These are phyloP conservation scores for Lagopus leucura DNA, from an alignment of 2,113 vertebrate genomes.

Conservation along the genomic window DNA sequence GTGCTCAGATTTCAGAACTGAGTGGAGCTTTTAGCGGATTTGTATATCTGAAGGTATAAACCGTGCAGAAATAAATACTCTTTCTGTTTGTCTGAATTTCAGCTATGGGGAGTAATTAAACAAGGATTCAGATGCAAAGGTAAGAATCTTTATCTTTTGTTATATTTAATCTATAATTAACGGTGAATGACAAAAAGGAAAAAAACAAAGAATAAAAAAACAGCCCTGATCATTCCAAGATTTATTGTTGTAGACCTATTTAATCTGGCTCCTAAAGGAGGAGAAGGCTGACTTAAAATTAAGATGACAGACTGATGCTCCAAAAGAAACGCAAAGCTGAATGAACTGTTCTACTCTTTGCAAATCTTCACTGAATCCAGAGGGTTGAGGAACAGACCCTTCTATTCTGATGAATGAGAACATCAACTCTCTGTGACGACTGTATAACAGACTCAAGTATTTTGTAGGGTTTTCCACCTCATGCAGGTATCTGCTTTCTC, in stretches of 20 bases:
- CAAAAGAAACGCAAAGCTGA: neutral
- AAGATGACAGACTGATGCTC: neutral
- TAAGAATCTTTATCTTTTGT: slow-evolving; percentile 58
- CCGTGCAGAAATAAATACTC: neutral
- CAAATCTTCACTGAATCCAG: neutral
- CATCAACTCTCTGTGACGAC: neutral
- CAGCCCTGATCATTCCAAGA: neutral
- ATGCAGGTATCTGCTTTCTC: neutral
- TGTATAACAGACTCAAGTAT: neutral
- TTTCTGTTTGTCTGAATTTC: slow-evolving; percentile 46
- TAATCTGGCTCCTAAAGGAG: neutral
- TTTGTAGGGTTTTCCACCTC: neutral
- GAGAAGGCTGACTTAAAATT: neutral
- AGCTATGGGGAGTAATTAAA: slow-evolving; percentile 98
- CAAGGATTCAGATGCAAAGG: slow-evolving; percentile 96
- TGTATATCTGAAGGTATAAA: neutral
- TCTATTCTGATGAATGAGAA: neutral
- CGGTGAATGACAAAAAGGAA: neutral
- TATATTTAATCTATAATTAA: neutral
- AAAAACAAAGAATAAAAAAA: neutral
- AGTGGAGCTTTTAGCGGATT: neutral
- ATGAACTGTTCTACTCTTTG: neutral
- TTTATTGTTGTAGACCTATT: neutral
- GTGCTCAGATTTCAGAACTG: neutral
- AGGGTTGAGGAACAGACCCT: neutral